Conservation (phyloP, 2,797 vertebrate genomes). For the Melanogrammus aeglefinus region DNA sequence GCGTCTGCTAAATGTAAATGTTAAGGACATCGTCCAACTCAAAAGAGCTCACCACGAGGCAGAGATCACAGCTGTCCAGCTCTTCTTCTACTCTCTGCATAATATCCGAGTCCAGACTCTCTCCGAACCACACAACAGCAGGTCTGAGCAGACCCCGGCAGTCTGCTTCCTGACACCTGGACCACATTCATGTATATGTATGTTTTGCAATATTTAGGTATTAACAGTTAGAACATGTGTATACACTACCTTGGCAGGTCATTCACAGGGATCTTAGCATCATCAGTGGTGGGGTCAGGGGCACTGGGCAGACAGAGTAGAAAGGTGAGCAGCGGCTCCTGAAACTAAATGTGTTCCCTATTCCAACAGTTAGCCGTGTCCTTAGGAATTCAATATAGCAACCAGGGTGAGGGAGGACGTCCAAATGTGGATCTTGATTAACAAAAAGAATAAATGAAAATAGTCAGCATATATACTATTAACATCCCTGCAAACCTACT, state of each 20-base stretch:
- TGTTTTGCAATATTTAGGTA: neutral
- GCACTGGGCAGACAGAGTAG: slow-evolving; percentile 69
- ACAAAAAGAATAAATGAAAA: no score
- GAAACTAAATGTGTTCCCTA: neutral
- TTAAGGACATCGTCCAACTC: neutral
- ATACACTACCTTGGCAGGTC: slow-evolving; percentile 85
- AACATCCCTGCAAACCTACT: slow-evolving; percentile 30
- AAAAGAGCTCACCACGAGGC: slow-evolving; percentile 82
- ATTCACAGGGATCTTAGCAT: slow-evolving; percentile 80
- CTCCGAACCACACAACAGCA: slow-evolving; percentile 95
- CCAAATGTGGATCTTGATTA: neutral
- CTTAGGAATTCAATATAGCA: neutral
- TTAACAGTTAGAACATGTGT: neutral
- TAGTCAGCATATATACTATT: no score
- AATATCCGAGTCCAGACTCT: slow-evolving; percentile 83
- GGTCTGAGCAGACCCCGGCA: slow-evolving; percentile 89
- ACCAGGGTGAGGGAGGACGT: neutral
- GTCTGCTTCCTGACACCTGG: slow-evolving; percentile 80
- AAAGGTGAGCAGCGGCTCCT: neutral
- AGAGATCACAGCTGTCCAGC: slow-evolving; percentile 88
- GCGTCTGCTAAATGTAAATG: no score
- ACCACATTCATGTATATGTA: slow-evolving; percentile 24
- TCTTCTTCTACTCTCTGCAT: slow-evolving; percentile 81
- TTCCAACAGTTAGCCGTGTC: neutral
- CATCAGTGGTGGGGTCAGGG: slow-evolving; percentile 79